A percentile compares a stretch with the other conserved stretches of the same genome.
Evolutionary conservation across 2,888 invertebrate genomes (phyloP).

Genomic region (Pinctada fucata): DNA sequence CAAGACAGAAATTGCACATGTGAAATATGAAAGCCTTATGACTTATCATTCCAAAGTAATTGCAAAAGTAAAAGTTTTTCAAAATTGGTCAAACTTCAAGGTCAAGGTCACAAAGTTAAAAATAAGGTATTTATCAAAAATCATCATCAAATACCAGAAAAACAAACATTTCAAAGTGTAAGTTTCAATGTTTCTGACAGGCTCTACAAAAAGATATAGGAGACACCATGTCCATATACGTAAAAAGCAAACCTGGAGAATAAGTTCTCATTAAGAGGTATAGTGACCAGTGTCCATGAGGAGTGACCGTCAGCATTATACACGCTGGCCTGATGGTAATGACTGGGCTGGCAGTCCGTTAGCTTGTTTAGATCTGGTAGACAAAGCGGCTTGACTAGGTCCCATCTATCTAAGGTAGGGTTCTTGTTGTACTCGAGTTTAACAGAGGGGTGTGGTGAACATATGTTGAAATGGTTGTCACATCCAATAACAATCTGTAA

Average conservation of each 20-base stretch:
- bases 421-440: constrained; percentile 74
- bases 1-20: not conserved
- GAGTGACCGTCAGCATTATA: constrained; percentile 70
- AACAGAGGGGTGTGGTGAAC: constrained; percentile 66
- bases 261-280: constrained; percentile 73
- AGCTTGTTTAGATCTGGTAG: constrained; percentile 69
- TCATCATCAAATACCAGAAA: no score
- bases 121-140: no score
- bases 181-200: no score
- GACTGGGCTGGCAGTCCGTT: constrained; percentile 74
- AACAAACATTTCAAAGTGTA: no score
- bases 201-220: no score
- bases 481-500: constrained; percentile 76
- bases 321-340: constrained; percentile 71
- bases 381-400: constrained; percentile 73
- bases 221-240: no score
- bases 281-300: constrained; percentile 75
- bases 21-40: no score
- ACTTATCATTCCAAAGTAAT: no score
- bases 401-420: constrained; percentile 72
- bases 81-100: no score
- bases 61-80: no score
- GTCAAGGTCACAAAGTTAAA: no score
- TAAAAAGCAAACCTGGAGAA: constrained; percentile 70
- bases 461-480: constrained; percentile 62